phyloP scores from a whole-genome alignment of 2,113 vertebrate genomes.

The Campylomormyrus numenius region DNA sequence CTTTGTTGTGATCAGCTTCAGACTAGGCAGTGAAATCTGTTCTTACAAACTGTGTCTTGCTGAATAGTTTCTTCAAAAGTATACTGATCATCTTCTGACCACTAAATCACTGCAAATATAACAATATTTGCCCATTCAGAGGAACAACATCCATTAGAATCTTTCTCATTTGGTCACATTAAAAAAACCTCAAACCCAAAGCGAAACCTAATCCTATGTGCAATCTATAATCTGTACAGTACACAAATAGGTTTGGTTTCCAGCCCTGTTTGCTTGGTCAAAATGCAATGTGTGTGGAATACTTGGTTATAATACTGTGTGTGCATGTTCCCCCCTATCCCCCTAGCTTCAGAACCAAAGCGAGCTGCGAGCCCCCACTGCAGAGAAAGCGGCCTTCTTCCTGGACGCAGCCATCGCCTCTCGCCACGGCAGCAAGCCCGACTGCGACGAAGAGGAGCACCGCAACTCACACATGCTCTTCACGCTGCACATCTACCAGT shows the following conservation, averaged over 20 bases:
- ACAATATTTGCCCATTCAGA: neutral
- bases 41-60: neutral
- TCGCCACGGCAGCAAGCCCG: conserved; percentile 71
- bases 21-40: neutral
- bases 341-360: conserved; percentile 93
- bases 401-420: conserved; percentile 88
- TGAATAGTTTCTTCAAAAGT: neutral
- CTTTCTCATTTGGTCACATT: neutral
- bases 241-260: neutral
- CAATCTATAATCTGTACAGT: neutral
- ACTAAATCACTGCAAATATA: neutral
- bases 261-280: neutral
- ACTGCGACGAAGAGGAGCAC: conserved; percentile 80
- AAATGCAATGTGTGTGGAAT: neutral
- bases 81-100: neutral
- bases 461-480: conserved; percentile 98
- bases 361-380: conserved; percentile 83
- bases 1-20: neutral
- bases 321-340: neutral
- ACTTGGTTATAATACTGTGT: neutral
- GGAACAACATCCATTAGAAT: neutral
- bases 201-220: neutral
- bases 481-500: conserved; percentile 95
- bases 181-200: neutral
- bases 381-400: conserved; percentile 94